phyloP scores from a whole-genome alignment of 2,797 vertebrate genomes.

The Anolis apletophallus region DNA sequence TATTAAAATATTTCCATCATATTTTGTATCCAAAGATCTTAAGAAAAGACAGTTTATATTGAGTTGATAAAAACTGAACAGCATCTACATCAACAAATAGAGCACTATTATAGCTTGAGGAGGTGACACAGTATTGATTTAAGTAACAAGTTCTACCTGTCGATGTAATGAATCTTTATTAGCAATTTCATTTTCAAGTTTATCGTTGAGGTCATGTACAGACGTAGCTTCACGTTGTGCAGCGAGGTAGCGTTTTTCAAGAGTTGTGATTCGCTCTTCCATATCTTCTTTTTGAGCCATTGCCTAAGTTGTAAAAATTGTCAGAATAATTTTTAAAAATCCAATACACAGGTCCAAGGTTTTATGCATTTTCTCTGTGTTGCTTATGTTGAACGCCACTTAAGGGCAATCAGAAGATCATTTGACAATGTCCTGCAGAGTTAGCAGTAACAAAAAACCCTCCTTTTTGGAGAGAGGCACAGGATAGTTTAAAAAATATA shows the following conservation, averaged over 20 bases:
- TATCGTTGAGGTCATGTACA: slow-evolving; percentile 97
- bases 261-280: slow-evolving; percentile 97
- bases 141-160: slow-evolving; percentile 80
- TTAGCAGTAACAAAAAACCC: too few species aligned
- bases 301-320: slow-evolving; percentile 77
- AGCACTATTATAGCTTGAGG: not conserved
- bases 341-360: not conserved
- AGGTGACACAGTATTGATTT: not conserved
- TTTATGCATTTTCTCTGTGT: too few species aligned
- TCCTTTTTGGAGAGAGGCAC: too few species aligned
- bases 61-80: not conserved
- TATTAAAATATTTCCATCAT: not conserved
- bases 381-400: not conserved
- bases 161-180: slow-evolving; percentile 93
- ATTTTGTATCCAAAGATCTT: not conserved
- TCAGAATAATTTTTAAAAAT: not conserved
- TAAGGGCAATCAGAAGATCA: not conserved
- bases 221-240: slow-evolving; percentile 97
- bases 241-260: slow-evolving; percentile 97
- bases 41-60: not conserved
- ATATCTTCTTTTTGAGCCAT: slow-evolving; percentile 98
- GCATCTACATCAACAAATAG: not conserved
- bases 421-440: too few species aligned
- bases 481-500: too few species aligned
- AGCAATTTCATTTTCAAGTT: slow-evolving; percentile 97